These are phyloP conservation scores for Volucella inanis DNA, from an alignment of 2,888 invertebrate genomes.

Conservation along the genomic window DNA sequence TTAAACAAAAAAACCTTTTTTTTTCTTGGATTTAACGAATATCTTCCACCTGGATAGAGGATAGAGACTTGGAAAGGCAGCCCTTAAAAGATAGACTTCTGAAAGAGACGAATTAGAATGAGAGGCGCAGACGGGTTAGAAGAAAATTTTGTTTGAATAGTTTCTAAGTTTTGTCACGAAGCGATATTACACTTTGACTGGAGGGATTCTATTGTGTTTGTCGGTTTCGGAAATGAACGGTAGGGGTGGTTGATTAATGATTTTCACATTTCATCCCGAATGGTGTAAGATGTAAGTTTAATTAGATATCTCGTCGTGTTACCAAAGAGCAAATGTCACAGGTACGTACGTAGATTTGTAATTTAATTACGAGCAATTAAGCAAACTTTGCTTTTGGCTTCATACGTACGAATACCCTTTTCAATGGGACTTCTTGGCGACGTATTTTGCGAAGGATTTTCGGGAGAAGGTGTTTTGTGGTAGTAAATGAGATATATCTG, in stretches of 20 bases:
- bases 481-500: too few relatives aligned
- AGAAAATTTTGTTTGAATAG: conserved; percentile 53
- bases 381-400: neutral
- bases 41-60: neutral
- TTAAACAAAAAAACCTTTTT: conserved; percentile 60
- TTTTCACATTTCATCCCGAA: conserved; percentile 50
- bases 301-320: conserved; percentile 44
- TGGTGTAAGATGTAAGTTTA: conserved; percentile 55
- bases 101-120: too few relatives aligned
- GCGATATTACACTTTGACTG: conserved; percentile 24
- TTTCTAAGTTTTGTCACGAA: conserved; percentile 46
- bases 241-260: conserved; percentile 55
- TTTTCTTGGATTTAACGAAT: conserved; percentile 44
- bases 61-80: neutral
- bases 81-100: neutral
- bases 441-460: too few relatives aligned
- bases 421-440: too few relatives aligned
- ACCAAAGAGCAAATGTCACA: too few relatives aligned
- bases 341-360: conserved; percentile 17
- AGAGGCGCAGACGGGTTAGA: neutral
- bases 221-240: neutral
- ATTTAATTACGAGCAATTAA: conserved; percentile 55
- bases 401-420: too few relatives aligned
- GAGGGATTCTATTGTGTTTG: conserved; percentile 27
- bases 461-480: too few relatives aligned